Evolutionary conservation across 2,888 invertebrate species (phyloP).

Genomic region (Drosophila dives): DNA sequence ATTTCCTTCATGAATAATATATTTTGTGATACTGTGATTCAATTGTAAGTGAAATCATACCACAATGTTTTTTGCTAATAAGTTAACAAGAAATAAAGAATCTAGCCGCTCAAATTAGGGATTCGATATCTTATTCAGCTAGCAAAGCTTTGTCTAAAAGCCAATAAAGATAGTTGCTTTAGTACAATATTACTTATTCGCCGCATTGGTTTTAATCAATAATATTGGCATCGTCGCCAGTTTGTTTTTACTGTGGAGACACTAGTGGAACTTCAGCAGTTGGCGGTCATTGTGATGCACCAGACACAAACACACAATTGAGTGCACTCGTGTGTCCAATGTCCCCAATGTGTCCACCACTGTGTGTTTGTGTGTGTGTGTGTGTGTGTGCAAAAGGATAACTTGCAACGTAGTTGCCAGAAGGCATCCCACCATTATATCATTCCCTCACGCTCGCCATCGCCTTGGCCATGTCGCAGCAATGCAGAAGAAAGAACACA

Average conservation of each 20-base stretch:
- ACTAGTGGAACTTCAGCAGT: slow-evolving; percentile 30
- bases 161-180: slow-evolving; percentile 1
- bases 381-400: slow-evolving; percentile 34
- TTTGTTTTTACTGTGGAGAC: slow-evolving; percentile 32
- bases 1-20: not conserved
- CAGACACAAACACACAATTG: slow-evolving; percentile 66
- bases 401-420: slow-evolving; percentile 55
- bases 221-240: slow-evolving; percentile 18
- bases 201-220: slow-evolving; percentile 25
- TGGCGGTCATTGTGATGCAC: slow-evolving; percentile 40
- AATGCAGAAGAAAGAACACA: slow-evolving; percentile 43
- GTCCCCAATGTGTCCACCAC: slow-evolving; percentile 46
- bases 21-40: not conserved
- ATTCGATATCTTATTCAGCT: not conserved
- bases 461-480: slow-evolving; percentile 28
- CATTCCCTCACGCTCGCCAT: slow-evolving; percentile 8
- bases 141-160: not conserved
- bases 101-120: not conserved
- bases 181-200: not conserved
- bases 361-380: slow-evolving; percentile 7
- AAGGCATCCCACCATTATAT: slow-evolving; percentile 38
- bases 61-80: not conserved
- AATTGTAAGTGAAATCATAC: not conserved
- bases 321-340: slow-evolving; percentile 59
- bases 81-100: not conserved